Base-by-base conservation (phyloP, 2,113 vertebrate species). In the Rhagologus leucostigma region DNA sequence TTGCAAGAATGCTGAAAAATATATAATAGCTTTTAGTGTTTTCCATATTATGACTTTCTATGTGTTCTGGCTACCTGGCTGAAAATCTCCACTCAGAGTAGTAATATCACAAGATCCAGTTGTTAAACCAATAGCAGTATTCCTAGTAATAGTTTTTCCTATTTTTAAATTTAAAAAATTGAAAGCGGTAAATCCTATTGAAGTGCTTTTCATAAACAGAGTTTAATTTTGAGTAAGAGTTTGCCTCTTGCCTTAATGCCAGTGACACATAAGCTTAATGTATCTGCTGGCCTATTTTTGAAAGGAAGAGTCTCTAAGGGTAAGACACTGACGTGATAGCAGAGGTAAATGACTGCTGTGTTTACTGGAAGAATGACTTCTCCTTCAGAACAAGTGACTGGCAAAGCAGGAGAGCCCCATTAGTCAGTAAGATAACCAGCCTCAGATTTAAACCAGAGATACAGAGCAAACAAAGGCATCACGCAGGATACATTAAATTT, bases 271-370 rank as follows among this genome's bases (percentile, higher is more conserved):
- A 77, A 91, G 81, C 67, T 93, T 88, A 74, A 49, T 4, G 5
- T 81, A 57, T 62, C 69, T 86, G 75, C 70, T 93, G 91, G 89
- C 93, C 91, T 92, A 88, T 57, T 94, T 94, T 76, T 84, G 74
- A 89, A 68, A 65, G 55, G 35, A 67, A 49, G 44, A 81, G 65
- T 92, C 90, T 95, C 88, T 64, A 35, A 79, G 82, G 93, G 33
- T 62, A 57, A 60, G 47, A 24, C 9, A 19, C 22, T 90, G 82
- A 69, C 26, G 20, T 83, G 83, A 65, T 8, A 79, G 57, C 69
- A 41, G 79, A 90, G 55, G 56, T 64, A 89, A 80, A 73, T 77
- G 42, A 46, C 80, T 81, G 44, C 49, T 89, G 39, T 64, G 33
- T 46, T 88, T 87, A 33, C 76, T 87, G 80, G 52, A 77, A 93